Percentiles rank a stretch among this genome's conserved stretches.
Conservation (phyloP, 2,888 invertebrate species). For the Sphecodes monilicornis region DNA sequence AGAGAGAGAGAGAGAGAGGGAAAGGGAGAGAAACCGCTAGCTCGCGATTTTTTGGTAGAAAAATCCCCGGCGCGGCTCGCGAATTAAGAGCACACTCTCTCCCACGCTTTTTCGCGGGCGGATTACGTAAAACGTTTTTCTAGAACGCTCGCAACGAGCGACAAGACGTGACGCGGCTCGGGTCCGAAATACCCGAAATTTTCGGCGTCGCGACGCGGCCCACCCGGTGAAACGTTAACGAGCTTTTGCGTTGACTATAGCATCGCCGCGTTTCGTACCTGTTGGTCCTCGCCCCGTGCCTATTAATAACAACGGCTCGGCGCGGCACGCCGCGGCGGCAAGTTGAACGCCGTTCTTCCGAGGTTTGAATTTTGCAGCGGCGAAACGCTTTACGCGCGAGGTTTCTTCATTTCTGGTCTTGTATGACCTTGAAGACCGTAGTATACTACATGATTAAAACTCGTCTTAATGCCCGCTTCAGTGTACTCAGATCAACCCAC, state of each 20-base stretch:
- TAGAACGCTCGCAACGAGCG: background rate
- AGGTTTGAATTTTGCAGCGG: background rate
- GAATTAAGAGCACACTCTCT: background rate
- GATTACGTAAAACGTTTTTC: slow-evolving; percentile 6
- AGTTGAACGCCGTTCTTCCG: background rate
- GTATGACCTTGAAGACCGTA: no score
- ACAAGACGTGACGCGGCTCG: background rate
- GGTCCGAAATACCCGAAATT: background rate
- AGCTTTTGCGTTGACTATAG: background rate
- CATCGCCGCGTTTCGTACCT: slow-evolving; percentile 4
- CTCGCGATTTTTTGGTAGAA: background rate
- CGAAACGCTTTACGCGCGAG: background rate
- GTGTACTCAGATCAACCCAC: no score
- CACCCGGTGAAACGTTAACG: slow-evolving; percentile 11
- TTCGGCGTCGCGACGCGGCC: background rate
- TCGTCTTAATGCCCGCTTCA: no score
- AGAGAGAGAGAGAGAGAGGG: background rate
- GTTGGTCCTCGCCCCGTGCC: background rate
- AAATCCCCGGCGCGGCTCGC: background rate
- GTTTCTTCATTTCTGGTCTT: no score
- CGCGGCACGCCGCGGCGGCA: background rate
- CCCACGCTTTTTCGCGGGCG: background rate
- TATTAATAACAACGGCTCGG: background rate
- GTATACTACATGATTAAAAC: no score
- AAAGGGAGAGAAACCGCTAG: background rate